Base-by-base conservation (phyloP, 2,888 invertebrate species). In the Yponomeuta plumbellus region DNA sequence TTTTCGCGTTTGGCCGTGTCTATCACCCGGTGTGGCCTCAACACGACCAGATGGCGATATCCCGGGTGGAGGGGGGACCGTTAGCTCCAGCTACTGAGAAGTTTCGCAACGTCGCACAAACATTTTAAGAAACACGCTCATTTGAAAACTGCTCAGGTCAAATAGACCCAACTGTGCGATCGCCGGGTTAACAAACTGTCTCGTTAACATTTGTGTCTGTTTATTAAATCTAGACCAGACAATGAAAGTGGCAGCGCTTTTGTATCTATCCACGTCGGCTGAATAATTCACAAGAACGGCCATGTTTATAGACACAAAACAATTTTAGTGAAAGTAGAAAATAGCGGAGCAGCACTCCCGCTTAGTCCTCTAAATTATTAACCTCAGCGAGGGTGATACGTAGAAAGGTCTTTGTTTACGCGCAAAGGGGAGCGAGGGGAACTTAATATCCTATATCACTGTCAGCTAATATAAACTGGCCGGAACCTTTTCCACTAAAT, bases 381-480 rank as follows among this genome's bases (percentile, higher is more conserved):
- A 91, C 88, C 84, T 84, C 79, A 79, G 84, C 77, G 77, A 85
- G 85, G 87, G 87, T 78, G 84, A 88, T 85, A 85, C 86, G 85
- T 80, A 84, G 65, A 65, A 57, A 65, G 57, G 64, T 64, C 40
- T n/a, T 65, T 65, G 65, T 65, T 65, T 65, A 65, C 57, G 65
- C 57, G 65, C 23, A 40, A 64, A 44, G 64, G 64, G 65, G 57
- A 26, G 20, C 17, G 65, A 65, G 84, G 84, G 88, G 86, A 86
- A 86, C 88, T 89, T 89, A 89, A 90, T 90, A 85, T 85, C 88
- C 90, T 89, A 87, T 90, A 89, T 91, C 89, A 91, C 87, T 88
- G 88, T 86, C 88, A 83, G 82, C 84, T 84, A 85, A 87, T 86
- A 86, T 88, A 87, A 90, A 89, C 88, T 89, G 85, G 86, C 84